These are phyloP conservation scores for Trichonephila clavipes DNA, from an alignment of 1,140 invertebrate species.

Conservation along the genomic window DNA sequence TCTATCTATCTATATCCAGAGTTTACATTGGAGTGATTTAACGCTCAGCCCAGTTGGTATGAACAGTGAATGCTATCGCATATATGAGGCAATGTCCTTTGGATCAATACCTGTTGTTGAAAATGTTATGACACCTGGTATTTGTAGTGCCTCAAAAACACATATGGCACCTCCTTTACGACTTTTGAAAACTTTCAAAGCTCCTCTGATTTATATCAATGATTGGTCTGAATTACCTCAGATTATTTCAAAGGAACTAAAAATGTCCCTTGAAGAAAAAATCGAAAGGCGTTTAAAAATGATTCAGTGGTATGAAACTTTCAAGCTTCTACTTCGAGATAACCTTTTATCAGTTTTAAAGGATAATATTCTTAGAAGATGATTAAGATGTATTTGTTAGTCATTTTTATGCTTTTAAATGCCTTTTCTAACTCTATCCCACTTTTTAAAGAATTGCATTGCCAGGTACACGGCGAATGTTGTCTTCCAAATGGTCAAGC, in stretches of 20 bases:
- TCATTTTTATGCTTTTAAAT: slow-evolving; percentile 46
- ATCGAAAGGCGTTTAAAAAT: slow-evolving; percentile 80
- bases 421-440: neutral
- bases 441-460: slow-evolving; percentile 32
- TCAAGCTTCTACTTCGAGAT: slow-evolving; percentile 81
- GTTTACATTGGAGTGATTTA: slow-evolving; percentile 83
- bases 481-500: no score
- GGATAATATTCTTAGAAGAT: slow-evolving; percentile 79
- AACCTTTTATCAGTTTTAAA: slow-evolving; percentile 80
- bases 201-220: slow-evolving; percentile 83
- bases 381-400: neutral
- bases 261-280: slow-evolving; percentile 80
- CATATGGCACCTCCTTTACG: slow-evolving; percentile 77
- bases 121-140: slow-evolving; percentile 82
- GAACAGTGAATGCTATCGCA: slow-evolving; percentile 84
- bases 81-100: slow-evolving; percentile 84
- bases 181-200: slow-evolving; percentile 82
- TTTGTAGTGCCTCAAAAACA: slow-evolving; percentile 80
- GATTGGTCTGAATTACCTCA: slow-evolving; percentile 81
- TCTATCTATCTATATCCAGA: slow-evolving; percentile 82
- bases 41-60: slow-evolving; percentile 84
- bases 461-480: neutral
- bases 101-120: slow-evolving; percentile 84
- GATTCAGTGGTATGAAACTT: slow-evolving; percentile 83
- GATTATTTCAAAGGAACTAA: slow-evolving; percentile 81